Base-by-base conservation (phyloP, 2,113 vertebrate species). In the Natator depressus region DNA sequence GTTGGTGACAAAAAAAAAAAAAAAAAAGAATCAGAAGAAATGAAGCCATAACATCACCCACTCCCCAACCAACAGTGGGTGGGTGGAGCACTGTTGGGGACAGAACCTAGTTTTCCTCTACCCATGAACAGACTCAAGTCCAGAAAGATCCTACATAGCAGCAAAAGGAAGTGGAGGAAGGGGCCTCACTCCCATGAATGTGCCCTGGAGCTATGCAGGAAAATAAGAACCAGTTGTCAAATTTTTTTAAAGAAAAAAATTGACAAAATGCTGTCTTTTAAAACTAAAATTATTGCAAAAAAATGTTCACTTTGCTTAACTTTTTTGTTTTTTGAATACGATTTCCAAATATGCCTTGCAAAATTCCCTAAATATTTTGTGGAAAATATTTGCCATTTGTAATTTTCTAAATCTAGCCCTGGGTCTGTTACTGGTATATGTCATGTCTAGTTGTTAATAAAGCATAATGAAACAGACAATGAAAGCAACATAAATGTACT, bases 61-160 rank as follows among this genome's bases (percentile, higher is more conserved):
- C 9, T 72, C 19, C 8, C 65, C 35, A 59, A 22, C 17, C 35
- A n/a, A 2, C 65, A 72, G 17, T n/a, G 35, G 17, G 65, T 65
- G 62, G 31, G 4, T 62, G 6, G 29, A 35, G 49, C 38, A 31
- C 69, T 83, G 38, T 75, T 85, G 27, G 35, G 75, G 12, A 81
- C 14, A 51, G 4, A 80, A 14, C 35, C 8, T 87, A 17, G 25
- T 19, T 82, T 76, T 9, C 2, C 3, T 86, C 3, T 25, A 38
- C 20, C 17, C 38, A 59, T 11, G 79, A 9, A n/a, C 10, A 72
- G 16, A 89, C 69, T 82, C 88, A 38, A 84, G 42, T 78, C 27
- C 27, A 59, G 5, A 57, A 35, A 10, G 1, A 51, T 85, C 42
- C 49, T 11, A 17, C 0, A 2, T 0, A 1, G 8, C 46, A 72